These are phyloP conservation scores for Biston stratarius DNA, from an alignment of 2,888 invertebrate genomes.

Conservation along the genomic window DNA sequence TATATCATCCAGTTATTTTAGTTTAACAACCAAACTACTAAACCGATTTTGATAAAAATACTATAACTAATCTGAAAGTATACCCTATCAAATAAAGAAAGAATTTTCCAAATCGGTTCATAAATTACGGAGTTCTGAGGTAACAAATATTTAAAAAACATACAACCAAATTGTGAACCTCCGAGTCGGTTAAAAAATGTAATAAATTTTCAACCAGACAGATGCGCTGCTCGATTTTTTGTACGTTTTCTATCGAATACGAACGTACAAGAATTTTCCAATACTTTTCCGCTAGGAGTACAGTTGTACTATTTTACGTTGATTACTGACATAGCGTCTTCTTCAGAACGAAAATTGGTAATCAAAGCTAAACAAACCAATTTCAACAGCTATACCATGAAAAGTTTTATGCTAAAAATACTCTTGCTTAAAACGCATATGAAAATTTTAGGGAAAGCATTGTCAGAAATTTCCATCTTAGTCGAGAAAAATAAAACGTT, in stretches of 20 bases:
- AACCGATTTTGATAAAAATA: too few relatives aligned
- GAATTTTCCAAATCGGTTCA: too few relatives aligned
- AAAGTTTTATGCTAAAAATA: conserved; percentile 5
- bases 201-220: too few relatives aligned
- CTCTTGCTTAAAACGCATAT: background rate
- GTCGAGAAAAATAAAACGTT: conserved; percentile 12
- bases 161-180: too few relatives aligned
- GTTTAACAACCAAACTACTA: too few relatives aligned
- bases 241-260: background rate
- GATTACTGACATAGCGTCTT: conserved; percentile 1
- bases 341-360: conserved; percentile 2
- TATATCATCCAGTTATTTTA: too few relatives aligned
- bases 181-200: too few relatives aligned
- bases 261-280: background rate
- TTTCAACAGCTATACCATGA: conserved; percentile 12
- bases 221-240: too few relatives aligned
- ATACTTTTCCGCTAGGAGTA: background rate
- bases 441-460: conserved; percentile 22
- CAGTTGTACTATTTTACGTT: background rate
- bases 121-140: too few relatives aligned
- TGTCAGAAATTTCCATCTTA: conserved; percentile 17
- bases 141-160: too few relatives aligned
- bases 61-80: too few relatives aligned
- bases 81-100: too few relatives aligned
- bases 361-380: background rate